Evolutionary conservation across 2,113 vertebrate genomes (phyloP).

Genomic region (Passer montanus): DNA sequence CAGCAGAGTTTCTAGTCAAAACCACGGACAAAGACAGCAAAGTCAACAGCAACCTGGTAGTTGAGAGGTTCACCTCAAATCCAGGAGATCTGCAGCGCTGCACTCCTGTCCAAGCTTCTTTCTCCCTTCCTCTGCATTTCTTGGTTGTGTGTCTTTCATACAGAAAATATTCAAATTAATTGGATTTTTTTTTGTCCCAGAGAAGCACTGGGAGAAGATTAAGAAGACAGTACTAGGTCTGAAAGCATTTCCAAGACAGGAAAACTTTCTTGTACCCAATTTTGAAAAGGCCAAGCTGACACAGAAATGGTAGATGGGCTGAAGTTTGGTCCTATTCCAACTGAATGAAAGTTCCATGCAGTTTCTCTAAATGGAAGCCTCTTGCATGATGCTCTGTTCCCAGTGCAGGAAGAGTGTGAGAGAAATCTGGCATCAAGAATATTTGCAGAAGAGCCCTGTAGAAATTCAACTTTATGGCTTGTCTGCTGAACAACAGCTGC

Average conservation of each 20-base stretch:
- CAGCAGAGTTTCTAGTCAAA: not conserved
- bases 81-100: not conserved
- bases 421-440: not conserved
- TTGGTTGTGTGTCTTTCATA: not conserved
- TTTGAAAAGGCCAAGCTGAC: not conserved
- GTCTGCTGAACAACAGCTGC: not conserved
- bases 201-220: not conserved
- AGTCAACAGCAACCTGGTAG: not conserved
- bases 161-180: not conserved
- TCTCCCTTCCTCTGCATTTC: not conserved
- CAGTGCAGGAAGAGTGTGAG: not conserved
- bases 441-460: not conserved
- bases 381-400: not conserved
- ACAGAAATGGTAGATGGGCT: not conserved
- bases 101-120: accelerated
- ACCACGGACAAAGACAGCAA: not conserved
- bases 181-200: not conserved
- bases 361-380: not conserved
- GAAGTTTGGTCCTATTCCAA: not conserved
- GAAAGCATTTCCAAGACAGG: not conserved
- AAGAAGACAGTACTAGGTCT: not conserved
- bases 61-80: not conserved
- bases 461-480: constrained; percentile 12
- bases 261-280: not conserved
- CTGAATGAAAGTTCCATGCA: not conserved